Base-by-base conservation (phyloP, 1,140 invertebrate species). In the Metaphire vulgaris region DNA sequence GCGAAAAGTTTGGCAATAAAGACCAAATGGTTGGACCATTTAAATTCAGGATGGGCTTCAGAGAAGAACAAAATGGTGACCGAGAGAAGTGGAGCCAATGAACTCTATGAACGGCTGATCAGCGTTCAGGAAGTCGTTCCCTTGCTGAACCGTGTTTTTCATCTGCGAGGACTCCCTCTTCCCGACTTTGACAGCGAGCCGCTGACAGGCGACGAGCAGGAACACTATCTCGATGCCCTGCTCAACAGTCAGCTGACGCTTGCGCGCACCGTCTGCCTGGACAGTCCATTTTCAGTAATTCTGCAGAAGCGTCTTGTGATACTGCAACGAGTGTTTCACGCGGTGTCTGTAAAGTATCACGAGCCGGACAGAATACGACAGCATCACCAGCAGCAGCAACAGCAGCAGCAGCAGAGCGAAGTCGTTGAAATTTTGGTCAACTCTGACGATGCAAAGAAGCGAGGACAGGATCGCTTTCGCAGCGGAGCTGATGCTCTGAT, bases 301-400 rank as follows among this genome's bases (percentile, higher is more conserved):
- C 82, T 90, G 1, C 86, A 88, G 78, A 89, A 90, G 81, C 81
- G 90, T 74, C 82, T 90, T 70, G 83, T 89, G 26, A 86, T 91
- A 28, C 81, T 90, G n/a, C 88, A 89, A 79, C 82, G 90, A 75
- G 89, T 90, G 72, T 89, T 89, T 81, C 85, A 89, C 85, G 89
- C 89, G 0, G 80, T 90, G 2, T 86, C 88, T 56, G 84, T 80
- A 32, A 89, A 87, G 81, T 90, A 89, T 82, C 89, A 91, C 81
- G 85, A 87, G 56, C 86, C 84, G 77, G 86, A 88, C 33, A 84
- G 84, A 75, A 79, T 83, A 28, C 77, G 79, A 74, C 31, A 30
- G 15, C 74, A 75, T 26, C 29, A 29, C n/a, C 65, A 69, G n/a
- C 67, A 69, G 26, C n/a, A 69, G 31, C 67, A 69, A n/a, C n/a